phyloP scores from a whole-genome alignment of 2,888 invertebrate genomes.

The Meliscaeva auricollis region DNA sequence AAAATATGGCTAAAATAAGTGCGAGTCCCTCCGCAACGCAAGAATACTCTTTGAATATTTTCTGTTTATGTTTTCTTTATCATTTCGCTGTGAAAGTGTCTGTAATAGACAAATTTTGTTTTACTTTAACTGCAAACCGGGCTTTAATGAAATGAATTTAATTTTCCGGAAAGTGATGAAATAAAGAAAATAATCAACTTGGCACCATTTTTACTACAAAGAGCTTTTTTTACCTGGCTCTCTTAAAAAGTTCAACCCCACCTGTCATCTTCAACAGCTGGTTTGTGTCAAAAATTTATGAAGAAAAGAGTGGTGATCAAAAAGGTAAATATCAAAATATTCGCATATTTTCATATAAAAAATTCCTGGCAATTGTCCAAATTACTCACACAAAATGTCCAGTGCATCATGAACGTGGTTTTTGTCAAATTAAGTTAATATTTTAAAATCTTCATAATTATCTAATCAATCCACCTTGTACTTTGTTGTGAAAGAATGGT shows the following conservation, averaged over 20 bases:
- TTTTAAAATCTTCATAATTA: conserved; percentile 18
- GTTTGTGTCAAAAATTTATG: conserved; percentile 69
- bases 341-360: conserved; percentile 53
- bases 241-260: conserved; percentile 43
- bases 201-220: background rate
- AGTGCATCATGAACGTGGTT: conserved; percentile 2
- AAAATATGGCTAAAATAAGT: too few relatives aligned
- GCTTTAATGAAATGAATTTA: too few relatives aligned
- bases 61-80: too few relatives aligned
- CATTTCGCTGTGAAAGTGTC: too few relatives aligned
- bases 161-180: too few relatives aligned
- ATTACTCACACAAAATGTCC: conserved; percentile 26
- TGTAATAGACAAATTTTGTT: too few relatives aligned
- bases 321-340: conserved; percentile 65
- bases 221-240: conserved; percentile 7
- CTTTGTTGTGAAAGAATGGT: conserved; percentile 14
- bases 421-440: background rate
- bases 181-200: background rate
- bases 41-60: too few relatives aligned
- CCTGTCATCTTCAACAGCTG: conserved; percentile 34
- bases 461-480: conserved; percentile 14
- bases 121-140: too few relatives aligned
- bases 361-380: conserved; percentile 57
- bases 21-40: too few relatives aligned
- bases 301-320: conserved; percentile 72